Evolutionary conservation across 2,797 vertebrate species (phyloP).

Genomic region (Carduelis carduelis): DNA sequence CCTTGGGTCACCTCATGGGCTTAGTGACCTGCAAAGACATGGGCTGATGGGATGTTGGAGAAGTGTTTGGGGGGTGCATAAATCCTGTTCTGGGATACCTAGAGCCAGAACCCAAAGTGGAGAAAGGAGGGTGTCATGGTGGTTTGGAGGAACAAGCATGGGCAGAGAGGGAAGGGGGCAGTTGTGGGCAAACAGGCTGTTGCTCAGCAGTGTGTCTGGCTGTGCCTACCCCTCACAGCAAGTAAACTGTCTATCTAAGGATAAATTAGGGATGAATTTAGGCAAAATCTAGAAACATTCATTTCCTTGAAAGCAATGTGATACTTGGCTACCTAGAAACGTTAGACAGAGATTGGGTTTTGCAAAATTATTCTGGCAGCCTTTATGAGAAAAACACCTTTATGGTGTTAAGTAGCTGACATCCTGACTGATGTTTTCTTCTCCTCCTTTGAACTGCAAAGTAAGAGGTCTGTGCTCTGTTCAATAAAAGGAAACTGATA

Average conservation of each 20-base stretch:
- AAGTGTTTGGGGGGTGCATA: accelerated
- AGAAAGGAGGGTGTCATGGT: accelerated
- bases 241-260: background rate
- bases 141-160: background rate
- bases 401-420: background rate
- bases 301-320: background rate
- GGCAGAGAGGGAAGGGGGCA: background rate
- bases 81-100: background rate
- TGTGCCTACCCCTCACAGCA: accelerated
- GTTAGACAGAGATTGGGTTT: background rate
- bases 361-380: background rate
- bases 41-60: background rate
- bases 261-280: background rate
- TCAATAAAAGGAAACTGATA: background rate
- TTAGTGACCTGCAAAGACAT: background rate
- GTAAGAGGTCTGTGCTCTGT: background rate
- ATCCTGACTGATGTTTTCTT: background rate
- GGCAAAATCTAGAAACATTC: background rate
- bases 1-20: background rate
- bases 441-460: background rate
- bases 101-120: background rate
- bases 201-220: background rate
- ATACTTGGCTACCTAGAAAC: background rate
- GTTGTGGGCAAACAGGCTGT: background rate
- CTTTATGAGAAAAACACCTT: background rate